Conservation (phyloP, 2,113 vertebrate species). For the Maccullochella peelii region DNA sequence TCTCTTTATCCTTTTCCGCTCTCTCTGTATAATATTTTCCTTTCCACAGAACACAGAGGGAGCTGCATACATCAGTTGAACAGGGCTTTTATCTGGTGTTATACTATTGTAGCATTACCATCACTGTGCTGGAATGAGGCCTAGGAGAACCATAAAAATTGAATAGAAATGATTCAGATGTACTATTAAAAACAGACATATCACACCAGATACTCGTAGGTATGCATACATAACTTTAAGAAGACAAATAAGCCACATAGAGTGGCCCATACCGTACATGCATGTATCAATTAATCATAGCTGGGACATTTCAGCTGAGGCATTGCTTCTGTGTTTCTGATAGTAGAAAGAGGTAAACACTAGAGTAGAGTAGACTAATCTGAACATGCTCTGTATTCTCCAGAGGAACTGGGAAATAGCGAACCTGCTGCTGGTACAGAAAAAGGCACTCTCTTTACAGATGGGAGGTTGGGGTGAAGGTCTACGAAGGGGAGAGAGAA, state of each 20-base stretch:
- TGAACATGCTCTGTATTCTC: conserved; percentile 52
- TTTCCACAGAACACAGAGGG: conserved; percentile 48
- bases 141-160: conserved; percentile 61
- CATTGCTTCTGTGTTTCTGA: conserved; percentile 24
- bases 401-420: conserved; percentile 38
- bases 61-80: conserved; percentile 74
- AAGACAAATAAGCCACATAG: conserved; percentile 12
- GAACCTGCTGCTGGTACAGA: conserved; percentile 63
- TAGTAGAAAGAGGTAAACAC: conserved; percentile 55
- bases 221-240: conserved; percentile 24
- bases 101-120: conserved; percentile 58
- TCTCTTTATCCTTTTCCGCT: conserved; percentile 68
- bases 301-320: conserved; percentile 15
- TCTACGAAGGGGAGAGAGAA: conserved; percentile 35
- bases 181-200: conserved; percentile 34
- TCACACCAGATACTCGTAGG: conserved; percentile 12
- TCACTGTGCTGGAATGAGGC: conserved; percentile 52
- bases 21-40: conserved; percentile 64
- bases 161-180: conserved; percentile 57
- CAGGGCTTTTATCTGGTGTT: conserved; percentile 67
- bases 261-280: background rate
- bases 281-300: conserved; percentile 46
- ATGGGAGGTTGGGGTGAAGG: conserved; percentile 56
- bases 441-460: conserved; percentile 67
- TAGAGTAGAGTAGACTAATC: conserved; percentile 54